Base-by-base conservation (phyloP, 2,888 invertebrate species). In the Papilio elwesi region DNA sequence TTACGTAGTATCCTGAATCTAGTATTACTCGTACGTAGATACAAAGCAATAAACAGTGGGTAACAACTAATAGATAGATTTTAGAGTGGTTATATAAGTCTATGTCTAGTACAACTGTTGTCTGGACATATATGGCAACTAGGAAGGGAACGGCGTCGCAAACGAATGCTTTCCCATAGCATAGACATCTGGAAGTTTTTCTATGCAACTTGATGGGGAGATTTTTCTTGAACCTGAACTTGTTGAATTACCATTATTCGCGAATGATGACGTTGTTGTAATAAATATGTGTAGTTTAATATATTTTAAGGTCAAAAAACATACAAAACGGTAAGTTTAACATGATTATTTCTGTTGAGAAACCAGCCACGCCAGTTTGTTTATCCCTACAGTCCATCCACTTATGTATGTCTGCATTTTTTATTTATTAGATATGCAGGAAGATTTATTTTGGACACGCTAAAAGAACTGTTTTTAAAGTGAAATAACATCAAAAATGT, bases 161-260 rank as follows among this genome's bases (percentile, higher is more conserved):
- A 76, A 74, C 77, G 78, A 85, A 82, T 82, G 81, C 87, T 90
- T 91, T 93, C 92, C 91, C 93, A 93, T 90, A 88, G 85, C 82
- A 81, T 79, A 85, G 80, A 82, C 82, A 74, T 83, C 83, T 86
- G 87, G 83, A 91, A 88, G 87, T 86, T 88, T 90, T 85, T 85
- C 86, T 87, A 85, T 83, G 83, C 85, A 82, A 78, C 77, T 78
- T 86, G 86, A 87, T 88, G 81, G 74, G 70, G 76, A 77, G 83
- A 85, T 79, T 84, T 88, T 88, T 89, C 88, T 86, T 89, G 85
- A 84, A 86, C 90, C 88, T 89, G 87, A 90, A 90, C 88, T 88
- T 86, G 83, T 80, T 82, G 79, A 81, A 80, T 77, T 78, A 78
- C 79, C 80, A 70, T 80, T 70, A 73, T 65, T 51, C 51, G 48